These are phyloP conservation scores for Clarias magur DNA, from an alignment of 2,113 vertebrate species.

Conservation along the genomic window DNA sequence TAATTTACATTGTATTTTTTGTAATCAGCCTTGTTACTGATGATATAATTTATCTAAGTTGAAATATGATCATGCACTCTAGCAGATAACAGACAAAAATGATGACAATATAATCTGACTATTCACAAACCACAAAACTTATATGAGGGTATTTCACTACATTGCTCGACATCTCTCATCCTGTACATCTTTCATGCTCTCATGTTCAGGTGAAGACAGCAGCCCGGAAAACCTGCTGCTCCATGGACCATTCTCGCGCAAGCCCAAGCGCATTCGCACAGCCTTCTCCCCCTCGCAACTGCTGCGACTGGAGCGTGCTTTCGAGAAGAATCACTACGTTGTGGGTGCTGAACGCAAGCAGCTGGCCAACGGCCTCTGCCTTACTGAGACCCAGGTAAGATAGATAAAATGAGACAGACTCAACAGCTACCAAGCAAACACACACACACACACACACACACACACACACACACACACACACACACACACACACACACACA, in stretches of 20 bases:
- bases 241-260: conserved; percentile 75
- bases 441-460: conserved; percentile 9
- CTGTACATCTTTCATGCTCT: conserved; percentile 13
- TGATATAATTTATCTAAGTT: background rate
- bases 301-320: conserved; percentile 75
- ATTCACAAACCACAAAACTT: background rate
- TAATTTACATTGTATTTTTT: background rate
- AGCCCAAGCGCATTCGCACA: conserved; percentile 76
- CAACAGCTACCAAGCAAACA: background rate
- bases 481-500: background rate
- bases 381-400: conserved; percentile 78
- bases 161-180: background rate
- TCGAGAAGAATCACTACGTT: conserved; percentile 83
- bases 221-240: conserved; percentile 75
- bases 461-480: conserved; percentile 24
- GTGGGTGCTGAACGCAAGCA: conserved; percentile 82
- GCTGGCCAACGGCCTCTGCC: conserved; percentile 78
- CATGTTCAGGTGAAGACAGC: conserved; percentile 69
- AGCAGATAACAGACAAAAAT: background rate
- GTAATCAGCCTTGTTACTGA: background rate
- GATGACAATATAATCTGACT: background rate
- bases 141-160: background rate
- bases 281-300: conserved; percentile 80
- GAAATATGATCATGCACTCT: background rate
- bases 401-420: background rate